phyloP scores from a whole-genome alignment of 2,888 invertebrate genomes.

The Nematopogon swammerdamellus region DNA sequence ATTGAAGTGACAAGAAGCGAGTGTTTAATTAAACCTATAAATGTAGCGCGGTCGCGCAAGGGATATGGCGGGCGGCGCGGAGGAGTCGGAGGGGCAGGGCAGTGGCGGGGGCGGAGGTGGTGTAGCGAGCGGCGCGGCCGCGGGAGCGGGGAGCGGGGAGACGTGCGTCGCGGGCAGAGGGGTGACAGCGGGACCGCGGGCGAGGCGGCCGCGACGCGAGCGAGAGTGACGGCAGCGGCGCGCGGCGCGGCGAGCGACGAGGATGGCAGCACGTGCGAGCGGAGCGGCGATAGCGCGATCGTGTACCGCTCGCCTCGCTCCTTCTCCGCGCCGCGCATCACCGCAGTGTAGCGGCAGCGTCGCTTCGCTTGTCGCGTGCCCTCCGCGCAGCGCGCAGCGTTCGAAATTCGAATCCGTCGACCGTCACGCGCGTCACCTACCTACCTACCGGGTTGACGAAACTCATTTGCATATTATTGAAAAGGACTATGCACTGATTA shows the following conservation, averaged over 20 bases:
- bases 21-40: too few relatives aligned
- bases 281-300: not conserved
- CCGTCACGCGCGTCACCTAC: too few relatives aligned
- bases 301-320: not conserved
- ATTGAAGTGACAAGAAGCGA: too few relatives aligned
- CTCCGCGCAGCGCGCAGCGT: not conserved
- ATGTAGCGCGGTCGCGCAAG: too few relatives aligned
- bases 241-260: not conserved
- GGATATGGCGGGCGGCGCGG: constrained; percentile 12
- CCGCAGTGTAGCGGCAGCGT: not conserved
- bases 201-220: not conserved
- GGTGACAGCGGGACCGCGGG: not conserved
- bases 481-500: too few relatives aligned
- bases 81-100: constrained; percentile 34
- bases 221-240: not conserved
- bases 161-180: constrained; percentile 9
- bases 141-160: constrained; percentile 24
- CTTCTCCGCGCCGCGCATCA: not conserved
- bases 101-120: constrained; percentile 21
- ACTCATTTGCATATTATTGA: too few relatives aligned
- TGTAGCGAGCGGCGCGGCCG: constrained; percentile 18
- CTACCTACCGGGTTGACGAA: too few relatives aligned
- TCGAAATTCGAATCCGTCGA: not conserved
- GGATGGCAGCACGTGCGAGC: not conserved
- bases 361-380: not conserved